phyloP scores from a whole-genome alignment of 1,140 invertebrate species.

The Drosophila parabipectinata region DNA sequence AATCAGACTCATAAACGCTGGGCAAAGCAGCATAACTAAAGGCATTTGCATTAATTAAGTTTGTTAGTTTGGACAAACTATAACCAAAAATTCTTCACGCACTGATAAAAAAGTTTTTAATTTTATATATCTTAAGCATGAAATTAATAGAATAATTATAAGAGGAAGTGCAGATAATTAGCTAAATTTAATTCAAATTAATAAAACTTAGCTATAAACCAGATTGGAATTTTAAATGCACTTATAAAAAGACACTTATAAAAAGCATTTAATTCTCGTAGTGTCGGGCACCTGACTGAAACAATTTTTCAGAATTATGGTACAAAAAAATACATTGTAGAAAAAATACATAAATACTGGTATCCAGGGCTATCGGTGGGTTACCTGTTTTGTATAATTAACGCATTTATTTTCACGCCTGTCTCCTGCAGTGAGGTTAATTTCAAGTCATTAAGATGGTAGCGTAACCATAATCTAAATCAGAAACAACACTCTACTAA shows the following conservation, averaged over 20 bases:
- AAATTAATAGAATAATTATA: slow-evolving; percentile 3
- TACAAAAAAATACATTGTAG: background rate
- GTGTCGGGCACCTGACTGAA: slow-evolving; percentile 8
- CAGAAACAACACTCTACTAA: slow-evolving; percentile 9
- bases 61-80: slow-evolving; percentile 22
- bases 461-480: slow-evolving; percentile 11
- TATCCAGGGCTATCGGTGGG: slow-evolving; percentile 3
- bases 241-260: background rate
- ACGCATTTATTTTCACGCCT: slow-evolving; percentile 54
- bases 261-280: background rate
- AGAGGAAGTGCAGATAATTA: slow-evolving; percentile 4
- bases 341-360: slow-evolving; percentile 10
- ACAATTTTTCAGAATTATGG: slow-evolving; percentile 35
- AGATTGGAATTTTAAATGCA: background rate
- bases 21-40: slow-evolving; percentile 14
- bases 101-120: background rate
- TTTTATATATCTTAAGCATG: background rate
- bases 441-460: slow-evolving; percentile 42
- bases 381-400: slow-evolving; percentile 43
- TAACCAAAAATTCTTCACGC: background rate
- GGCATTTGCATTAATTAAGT: slow-evolving; percentile 41
- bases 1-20: slow-evolving; percentile 49
- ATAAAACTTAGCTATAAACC: slow-evolving; percentile 3
- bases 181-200: background rate
- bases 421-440: slow-evolving; percentile 37